phyloP scores from a whole-genome alignment of 2,797 vertebrate species.

The Merluccius polli region DNA sequence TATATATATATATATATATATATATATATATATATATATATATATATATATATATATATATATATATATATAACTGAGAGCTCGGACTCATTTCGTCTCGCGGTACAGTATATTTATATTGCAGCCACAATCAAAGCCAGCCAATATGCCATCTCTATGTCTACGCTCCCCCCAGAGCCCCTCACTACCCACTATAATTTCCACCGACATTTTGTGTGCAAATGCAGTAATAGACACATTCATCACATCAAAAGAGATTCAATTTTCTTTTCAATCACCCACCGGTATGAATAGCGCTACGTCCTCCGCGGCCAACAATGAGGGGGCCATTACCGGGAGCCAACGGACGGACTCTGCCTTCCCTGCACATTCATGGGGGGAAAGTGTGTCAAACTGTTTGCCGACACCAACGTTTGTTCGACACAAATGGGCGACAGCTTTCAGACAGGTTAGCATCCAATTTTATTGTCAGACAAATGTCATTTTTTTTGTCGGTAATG shows the following conservation, averaged over 20 bases:
- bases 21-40: no score
- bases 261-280: conserved; percentile 98
- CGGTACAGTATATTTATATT: conserved; percentile 78
- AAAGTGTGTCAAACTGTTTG: conserved; percentile 90
- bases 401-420: conserved; percentile 81
- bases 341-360: conserved; percentile 81
- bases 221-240: conserved; percentile 97
- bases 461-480: conserved; percentile 87
- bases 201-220: conserved; percentile 95
- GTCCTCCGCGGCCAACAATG: conserved; percentile 93
- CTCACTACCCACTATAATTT: conserved; percentile 93
- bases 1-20: no score
- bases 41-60: no score
- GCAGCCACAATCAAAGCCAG: conserved; percentile 90
- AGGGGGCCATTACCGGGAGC: conserved; percentile 85
- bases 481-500: conserved; percentile 78
- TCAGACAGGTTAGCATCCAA: conserved; percentile 83
- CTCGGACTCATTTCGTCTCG: conserved; percentile 65
- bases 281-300: conserved; percentile 89
- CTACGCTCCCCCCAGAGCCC: conserved; percentile 81
- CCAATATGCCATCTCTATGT: conserved; percentile 91
- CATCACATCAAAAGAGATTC: conserved; percentile 97
- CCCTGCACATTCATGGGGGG: conserved; percentile 74
- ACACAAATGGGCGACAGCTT: conserved; percentile 78
- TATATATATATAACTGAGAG: conserved; percentile 64